Percentiles rank a stretch among this genome's conserved stretches.
phyloP scores from a whole-genome alignment of 1,140 invertebrate genomes.

The Drosophila novamexicana region DNA sequence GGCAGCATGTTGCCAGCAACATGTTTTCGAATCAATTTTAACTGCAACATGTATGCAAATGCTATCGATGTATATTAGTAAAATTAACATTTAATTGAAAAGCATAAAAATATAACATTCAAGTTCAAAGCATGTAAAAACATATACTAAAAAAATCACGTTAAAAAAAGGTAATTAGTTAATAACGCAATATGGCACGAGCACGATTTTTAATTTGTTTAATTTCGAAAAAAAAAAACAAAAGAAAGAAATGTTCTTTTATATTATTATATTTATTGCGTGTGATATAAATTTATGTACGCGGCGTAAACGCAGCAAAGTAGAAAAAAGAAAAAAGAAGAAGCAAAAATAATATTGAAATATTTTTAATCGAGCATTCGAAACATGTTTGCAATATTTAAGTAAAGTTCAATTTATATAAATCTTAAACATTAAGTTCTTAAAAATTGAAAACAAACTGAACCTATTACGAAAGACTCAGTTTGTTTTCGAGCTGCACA shows the following conservation, averaged over 20 bases:
- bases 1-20: slow-evolving; percentile 29
- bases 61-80: slow-evolving; percentile 37
- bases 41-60: slow-evolving; percentile 17
- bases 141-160: slow-evolving; percentile 4
- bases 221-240: slow-evolving; percentile 6
- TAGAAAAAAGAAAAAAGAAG: slow-evolving; percentile 13
- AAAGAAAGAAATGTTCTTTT: slow-evolving; percentile 41
- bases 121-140: neutral
- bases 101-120: slow-evolving; percentile 13
- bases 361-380: slow-evolving; percentile 53
- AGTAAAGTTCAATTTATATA: slow-evolving; percentile 22
- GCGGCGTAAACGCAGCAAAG: slow-evolving; percentile 41
- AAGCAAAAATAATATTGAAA: slow-evolving; percentile 6
- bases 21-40: slow-evolving; percentile 43
- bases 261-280: slow-evolving; percentile 78
- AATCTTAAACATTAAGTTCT: slow-evolving; percentile 39
- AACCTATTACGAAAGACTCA: slow-evolving; percentile 29
- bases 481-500: slow-evolving; percentile 71
- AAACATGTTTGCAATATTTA: slow-evolving; percentile 64
- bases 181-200: slow-evolving; percentile 17
- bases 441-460: slow-evolving; percentile 66
- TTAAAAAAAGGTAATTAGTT: slow-evolving; percentile 16
- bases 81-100: slow-evolving; percentile 28
- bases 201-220: slow-evolving; percentile 36
- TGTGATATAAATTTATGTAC: slow-evolving; percentile 81